Evolutionary conservation across 2,113 vertebrate genomes (phyloP).

Genomic region (Echinops telfairi): DNA sequence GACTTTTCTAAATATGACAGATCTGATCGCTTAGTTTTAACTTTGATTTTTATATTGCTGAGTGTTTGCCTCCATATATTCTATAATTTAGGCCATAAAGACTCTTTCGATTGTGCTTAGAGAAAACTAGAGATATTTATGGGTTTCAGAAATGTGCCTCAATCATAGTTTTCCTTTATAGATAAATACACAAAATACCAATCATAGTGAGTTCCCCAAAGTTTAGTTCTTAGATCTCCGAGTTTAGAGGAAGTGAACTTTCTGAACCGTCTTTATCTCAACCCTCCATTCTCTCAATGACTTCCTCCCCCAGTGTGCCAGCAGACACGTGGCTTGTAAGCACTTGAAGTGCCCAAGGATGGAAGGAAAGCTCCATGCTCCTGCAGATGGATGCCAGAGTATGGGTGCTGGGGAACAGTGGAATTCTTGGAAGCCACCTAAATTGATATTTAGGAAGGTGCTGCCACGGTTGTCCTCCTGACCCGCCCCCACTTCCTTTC

Average conservation of each 20-base stretch:
- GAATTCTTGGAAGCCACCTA: background rate
- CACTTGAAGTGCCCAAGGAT: background rate
- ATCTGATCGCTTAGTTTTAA: no score
- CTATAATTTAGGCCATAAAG: no score
- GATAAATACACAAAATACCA: no score
- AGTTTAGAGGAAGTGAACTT: background rate
- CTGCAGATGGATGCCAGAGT: fast-evolving
- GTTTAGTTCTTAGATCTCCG: background rate
- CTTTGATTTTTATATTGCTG: no score
- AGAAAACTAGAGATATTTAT: background rate
- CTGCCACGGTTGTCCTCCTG: background rate
- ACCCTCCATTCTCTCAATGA: fast-evolving
- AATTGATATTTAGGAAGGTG: background rate
- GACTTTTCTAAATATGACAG: background rate
- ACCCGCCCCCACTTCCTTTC: background rate
- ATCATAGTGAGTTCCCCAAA: background rate
- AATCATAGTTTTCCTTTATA: background rate
- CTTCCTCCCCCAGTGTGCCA: fast-evolving
- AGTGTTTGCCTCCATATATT: no score
- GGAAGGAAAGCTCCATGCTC: fast-evolving
- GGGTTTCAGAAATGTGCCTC: fast-evolving
- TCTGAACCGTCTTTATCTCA: no score
- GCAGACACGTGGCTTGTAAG: no score
- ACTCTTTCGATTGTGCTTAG: background rate
- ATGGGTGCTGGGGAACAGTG: background rate